phyloP scores from a whole-genome alignment of 2,113 vertebrate species.

The Bolborhynchus lineola region DNA sequence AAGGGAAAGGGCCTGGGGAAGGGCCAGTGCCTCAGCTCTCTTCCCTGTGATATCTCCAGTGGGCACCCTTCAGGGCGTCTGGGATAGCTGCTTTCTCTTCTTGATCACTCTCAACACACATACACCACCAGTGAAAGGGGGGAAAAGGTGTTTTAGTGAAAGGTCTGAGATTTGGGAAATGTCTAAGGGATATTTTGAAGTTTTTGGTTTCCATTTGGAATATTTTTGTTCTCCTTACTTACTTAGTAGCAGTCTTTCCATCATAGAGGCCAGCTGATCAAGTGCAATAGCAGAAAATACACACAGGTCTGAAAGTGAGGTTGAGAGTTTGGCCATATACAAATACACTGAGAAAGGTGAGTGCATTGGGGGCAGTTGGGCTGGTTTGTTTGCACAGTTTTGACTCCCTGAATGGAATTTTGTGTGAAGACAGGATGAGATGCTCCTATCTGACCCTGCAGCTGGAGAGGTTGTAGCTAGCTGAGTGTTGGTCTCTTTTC shows the following conservation, averaged over 20 bases:
- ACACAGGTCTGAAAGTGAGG: background rate
- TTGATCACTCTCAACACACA: background rate
- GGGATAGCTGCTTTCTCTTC: background rate
- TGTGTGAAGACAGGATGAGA: background rate
- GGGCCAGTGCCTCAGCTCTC: background rate
- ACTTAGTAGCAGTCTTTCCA: background rate
- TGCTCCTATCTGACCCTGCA: background rate
- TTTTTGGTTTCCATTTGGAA: background rate
- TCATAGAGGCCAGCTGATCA: background rate
- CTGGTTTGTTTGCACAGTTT: background rate
- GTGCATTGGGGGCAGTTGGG: background rate
- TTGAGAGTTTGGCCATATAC: background rate
- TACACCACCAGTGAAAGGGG: background rate
- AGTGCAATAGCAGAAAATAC: background rate
- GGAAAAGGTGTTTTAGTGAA: background rate
- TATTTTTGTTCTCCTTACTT: background rate
- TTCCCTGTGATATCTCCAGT: background rate
- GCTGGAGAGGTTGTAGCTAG: background rate
- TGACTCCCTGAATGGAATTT: background rate
- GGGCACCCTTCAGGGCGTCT: rapidly evolving
- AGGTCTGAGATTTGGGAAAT: background rate
- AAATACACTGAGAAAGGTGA: background rate
- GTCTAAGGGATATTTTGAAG: background rate
- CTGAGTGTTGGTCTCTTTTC: background rate
- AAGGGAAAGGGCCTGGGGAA: background rate